Conservation (phyloP, 2,113 vertebrate species). For the Cottus gobio region DNA sequence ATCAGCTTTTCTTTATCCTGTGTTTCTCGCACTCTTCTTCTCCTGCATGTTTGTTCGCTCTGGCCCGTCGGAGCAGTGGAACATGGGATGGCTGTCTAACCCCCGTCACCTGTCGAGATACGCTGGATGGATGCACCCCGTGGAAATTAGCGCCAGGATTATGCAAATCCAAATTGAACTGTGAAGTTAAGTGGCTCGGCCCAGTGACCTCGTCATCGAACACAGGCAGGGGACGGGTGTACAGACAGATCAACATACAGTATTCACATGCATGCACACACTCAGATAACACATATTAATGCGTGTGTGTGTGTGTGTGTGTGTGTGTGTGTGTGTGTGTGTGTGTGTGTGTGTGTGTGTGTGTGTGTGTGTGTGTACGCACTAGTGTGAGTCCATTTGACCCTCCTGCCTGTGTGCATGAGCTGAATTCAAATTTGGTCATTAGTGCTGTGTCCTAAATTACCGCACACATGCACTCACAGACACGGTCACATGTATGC, state of each 20-base stretch:
- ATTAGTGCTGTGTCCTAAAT: conserved; percentile 70
- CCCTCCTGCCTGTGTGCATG: conserved; percentile 63
- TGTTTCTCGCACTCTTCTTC: conserved; percentile 12
- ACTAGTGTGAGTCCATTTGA: conserved; percentile 36
- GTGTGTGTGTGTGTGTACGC: conserved; percentile 1
- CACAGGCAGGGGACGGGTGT: conserved; percentile 24
- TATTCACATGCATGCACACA: conserved; percentile 2
- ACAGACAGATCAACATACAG: conserved; percentile 35
- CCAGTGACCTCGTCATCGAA: conserved; percentile 74
- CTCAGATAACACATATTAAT: not conserved
- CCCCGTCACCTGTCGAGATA: conserved; percentile 73
- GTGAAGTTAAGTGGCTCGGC: conserved; percentile 72
- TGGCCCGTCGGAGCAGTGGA: conserved; percentile 44
- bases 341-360: not conserved
- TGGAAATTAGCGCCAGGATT: conserved; percentile 76
- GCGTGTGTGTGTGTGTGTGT: not conserved
- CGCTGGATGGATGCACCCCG: conserved; percentile 55
- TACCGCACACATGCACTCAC: conserved; percentile 32
- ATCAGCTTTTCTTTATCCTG: not conserved
- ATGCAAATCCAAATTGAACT: conserved; percentile 82
- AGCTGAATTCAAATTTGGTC: conserved; percentile 77
- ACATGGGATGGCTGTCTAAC: conserved; percentile 67
- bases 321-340: too few relatives aligned
- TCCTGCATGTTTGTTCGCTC: conserved; percentile 25
- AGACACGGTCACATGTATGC: conserved; percentile 15